A percentile compares a stretch with the other conserved stretches of the same genome.
Conservation (phyloP, 2,888 invertebrate species). For the Lottia scabra region DNA sequence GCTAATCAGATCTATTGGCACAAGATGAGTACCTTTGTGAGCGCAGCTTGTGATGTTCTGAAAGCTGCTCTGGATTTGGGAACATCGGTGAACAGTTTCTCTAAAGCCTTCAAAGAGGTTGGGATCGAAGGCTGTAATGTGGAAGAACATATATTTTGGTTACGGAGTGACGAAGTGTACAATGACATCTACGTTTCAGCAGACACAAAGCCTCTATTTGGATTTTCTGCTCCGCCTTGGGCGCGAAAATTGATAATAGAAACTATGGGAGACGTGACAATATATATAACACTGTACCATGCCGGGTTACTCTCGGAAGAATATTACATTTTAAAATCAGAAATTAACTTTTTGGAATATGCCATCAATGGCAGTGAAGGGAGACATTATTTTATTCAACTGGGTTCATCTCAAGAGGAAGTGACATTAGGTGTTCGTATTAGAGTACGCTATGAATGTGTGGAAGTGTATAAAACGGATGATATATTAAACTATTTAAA, state of each 20-base stretch:
- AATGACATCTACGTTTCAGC: constrained; percentile 29
- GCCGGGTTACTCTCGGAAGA: neutral
- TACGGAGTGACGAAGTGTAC: constrained; percentile 31
- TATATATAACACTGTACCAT: neutral
- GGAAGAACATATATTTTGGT: constrained; percentile 28
- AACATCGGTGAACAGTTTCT: constrained; percentile 29
- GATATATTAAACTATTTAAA: neutral
- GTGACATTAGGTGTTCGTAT: neutral
- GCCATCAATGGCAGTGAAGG: neutral
- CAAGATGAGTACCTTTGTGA: constrained; percentile 31
- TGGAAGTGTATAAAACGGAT: neutral
- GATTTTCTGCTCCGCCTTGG: constrained; percentile 33
- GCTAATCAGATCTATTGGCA: constrained; percentile 52
- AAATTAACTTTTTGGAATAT: neutral
- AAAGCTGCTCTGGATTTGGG: constrained; percentile 47
- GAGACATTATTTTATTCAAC: neutral
- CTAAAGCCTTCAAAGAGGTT: constrained; percentile 38
- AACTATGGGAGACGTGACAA: neutral
- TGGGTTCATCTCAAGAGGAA: neutral
- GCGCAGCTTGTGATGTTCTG: constrained; percentile 46
- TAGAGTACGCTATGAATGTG: neutral
- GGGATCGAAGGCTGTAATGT: constrained; percentile 44
- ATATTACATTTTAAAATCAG: neutral
- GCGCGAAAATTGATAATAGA: constrained; percentile 12
- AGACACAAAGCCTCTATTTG: constrained; percentile 34